Evolutionary conservation across 2,113 vertebrate species (phyloP).

Genomic region (Perca flavescens): DNA sequence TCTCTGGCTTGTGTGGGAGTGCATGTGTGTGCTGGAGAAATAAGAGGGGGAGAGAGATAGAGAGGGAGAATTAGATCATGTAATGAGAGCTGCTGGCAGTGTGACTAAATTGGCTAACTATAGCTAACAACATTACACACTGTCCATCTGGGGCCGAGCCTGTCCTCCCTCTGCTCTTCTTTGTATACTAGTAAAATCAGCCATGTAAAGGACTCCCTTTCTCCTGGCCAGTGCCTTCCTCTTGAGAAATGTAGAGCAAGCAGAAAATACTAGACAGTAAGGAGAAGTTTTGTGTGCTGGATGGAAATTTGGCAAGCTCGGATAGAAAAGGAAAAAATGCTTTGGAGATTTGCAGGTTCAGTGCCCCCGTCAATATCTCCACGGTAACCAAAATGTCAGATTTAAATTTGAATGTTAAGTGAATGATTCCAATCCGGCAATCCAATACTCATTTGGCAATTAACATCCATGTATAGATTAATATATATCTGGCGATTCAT

Average conservation of each 20-base stretch:
- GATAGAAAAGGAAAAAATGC: conserved; percentile 35
- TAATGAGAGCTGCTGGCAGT: conserved; percentile 83
- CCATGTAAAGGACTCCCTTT: conserved; percentile 67
- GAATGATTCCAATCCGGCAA: conserved; percentile 20
- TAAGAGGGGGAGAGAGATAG: conserved; percentile 58
- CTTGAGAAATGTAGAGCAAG: conserved; percentile 56
- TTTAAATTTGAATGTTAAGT: conserved; percentile 44
- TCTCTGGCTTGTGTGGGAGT: conserved; percentile 69
- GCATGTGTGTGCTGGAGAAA: conserved; percentile 60
- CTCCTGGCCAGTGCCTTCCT: conserved; percentile 46
- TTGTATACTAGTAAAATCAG: conserved; percentile 67
- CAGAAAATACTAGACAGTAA: conserved; percentile 20
- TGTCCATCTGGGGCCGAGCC: conserved; percentile 82
- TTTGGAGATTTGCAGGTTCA: conserved; percentile 50
- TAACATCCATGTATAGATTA: conserved; percentile 30
- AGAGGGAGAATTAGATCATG: conserved; percentile 84
- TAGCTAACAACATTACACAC: conserved; percentile 86
- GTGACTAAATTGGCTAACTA: conserved; percentile 83
- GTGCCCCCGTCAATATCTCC: conserved; percentile 34
- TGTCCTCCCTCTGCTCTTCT: conserved; percentile 75
- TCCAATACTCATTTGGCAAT: conserved; percentile 32
- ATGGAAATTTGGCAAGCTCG: conserved; percentile 31
- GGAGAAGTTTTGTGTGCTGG: conserved; percentile 5
- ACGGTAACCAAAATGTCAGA: conserved; percentile 47
- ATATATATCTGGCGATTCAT: conserved; percentile 19